phyloP scores from a whole-genome alignment of 2,888 invertebrate genomes.

The Chaitophorus viminalis region DNA sequence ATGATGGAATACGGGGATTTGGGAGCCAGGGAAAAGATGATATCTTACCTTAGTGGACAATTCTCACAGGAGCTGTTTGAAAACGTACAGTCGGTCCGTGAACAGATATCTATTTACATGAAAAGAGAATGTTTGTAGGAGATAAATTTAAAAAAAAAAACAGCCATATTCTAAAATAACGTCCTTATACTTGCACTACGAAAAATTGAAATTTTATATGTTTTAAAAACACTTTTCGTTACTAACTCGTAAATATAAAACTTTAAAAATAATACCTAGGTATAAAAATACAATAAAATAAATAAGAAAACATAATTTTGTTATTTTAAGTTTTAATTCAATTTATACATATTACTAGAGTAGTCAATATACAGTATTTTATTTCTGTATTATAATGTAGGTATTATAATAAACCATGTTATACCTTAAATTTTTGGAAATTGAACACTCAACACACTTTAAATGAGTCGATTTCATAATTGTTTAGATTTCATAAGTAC shows the following conservation, averaged over 20 bases:
- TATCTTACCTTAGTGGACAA: conserved; percentile 26
- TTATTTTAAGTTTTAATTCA: too few relatives aligned
- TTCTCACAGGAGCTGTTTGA: conserved; percentile 38
- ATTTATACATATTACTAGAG: too few relatives aligned
- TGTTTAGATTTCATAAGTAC: too few relatives aligned
- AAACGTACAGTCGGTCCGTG: conserved; percentile 27
- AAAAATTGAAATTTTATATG: neutral
- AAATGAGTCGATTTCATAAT: too few relatives aligned
- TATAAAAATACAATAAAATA: neutral
- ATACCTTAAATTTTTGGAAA: too few relatives aligned
- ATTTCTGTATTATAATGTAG: too few relatives aligned
- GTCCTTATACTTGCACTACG: neutral
- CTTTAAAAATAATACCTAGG: too few relatives aligned
- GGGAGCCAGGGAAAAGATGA: conserved; percentile 7
- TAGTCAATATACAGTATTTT: too few relatives aligned
- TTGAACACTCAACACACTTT: too few relatives aligned
- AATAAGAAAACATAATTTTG: too few relatives aligned
- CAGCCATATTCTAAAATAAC: neutral
- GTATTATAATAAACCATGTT: too few relatives aligned
- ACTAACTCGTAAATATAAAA: too few relatives aligned
- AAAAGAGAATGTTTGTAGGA: conserved; percentile 19
- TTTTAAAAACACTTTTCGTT: neutral
- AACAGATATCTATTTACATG: conserved; percentile 34
- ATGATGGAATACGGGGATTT: conserved; percentile 23
- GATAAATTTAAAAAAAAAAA: conserved; percentile 26